phyloP scores from a whole-genome alignment of 2,888 invertebrate species.

The Drosophila sordidapex region DNA sequence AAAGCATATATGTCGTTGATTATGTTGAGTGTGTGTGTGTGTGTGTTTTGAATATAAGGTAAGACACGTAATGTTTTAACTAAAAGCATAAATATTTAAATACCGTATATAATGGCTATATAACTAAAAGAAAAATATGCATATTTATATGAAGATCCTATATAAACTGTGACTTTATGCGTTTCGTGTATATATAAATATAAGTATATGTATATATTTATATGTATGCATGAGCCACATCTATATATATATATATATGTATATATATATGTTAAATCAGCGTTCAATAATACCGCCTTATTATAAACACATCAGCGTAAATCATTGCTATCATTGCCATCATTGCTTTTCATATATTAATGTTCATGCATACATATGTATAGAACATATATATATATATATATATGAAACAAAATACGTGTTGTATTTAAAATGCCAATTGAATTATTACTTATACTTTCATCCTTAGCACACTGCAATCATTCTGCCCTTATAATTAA shows the following conservation, averaged over 20 bases:
- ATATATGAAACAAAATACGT: slow-evolving; percentile 24
- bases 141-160: slow-evolving; percentile 63
- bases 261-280: slow-evolving; percentile 41
- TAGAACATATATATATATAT: slow-evolving; percentile 22
- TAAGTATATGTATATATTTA: slow-evolving; percentile 29
- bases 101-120: slow-evolving; percentile 59
- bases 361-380: not conserved
- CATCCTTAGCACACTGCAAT: slow-evolving; percentile 36
- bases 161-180: slow-evolving; percentile 64
- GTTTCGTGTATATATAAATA: slow-evolving; percentile 40
- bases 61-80: slow-evolving; percentile 70
- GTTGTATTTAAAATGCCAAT: slow-evolving; percentile 44
- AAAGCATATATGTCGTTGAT: slow-evolving; percentile 75
- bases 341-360: not conserved
- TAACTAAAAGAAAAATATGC: slow-evolving; percentile 60
- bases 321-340: slow-evolving; percentile 8
- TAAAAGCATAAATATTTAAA: slow-evolving; percentile 65
- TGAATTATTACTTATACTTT: slow-evolving; percentile 45
- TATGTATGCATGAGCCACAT: slow-evolving; percentile 26
- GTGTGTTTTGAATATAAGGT: slow-evolving; percentile 50
- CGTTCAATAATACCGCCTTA: slow-evolving; percentile 8
- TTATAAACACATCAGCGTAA: slow-evolving; percentile 10
- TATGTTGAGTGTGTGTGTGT: slow-evolving; percentile 59
- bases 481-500: slow-evolving; percentile 32
- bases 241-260: slow-evolving; percentile 25